Evolutionary conservation across 2,888 invertebrate genomes (phyloP).

Genomic region (Nephrocerus scutellatus): DNA sequence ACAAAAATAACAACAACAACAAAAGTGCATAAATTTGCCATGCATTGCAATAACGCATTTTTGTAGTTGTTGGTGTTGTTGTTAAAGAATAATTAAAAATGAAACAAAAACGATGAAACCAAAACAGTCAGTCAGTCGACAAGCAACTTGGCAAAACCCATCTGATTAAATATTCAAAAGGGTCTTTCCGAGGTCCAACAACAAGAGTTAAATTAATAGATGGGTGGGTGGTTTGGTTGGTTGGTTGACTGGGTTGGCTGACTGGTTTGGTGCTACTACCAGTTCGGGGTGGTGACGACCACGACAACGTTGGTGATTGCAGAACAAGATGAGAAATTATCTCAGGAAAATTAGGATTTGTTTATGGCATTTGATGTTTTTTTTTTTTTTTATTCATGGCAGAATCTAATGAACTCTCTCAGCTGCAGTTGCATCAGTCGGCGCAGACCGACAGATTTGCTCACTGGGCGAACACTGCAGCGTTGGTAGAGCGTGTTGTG

Average conservation of each 20-base stretch:
- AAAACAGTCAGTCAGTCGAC: too few relatives aligned
- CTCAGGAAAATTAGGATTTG: conserved; percentile 15
- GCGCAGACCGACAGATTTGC: conserved; percentile 17
- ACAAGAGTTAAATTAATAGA: too few relatives aligned
- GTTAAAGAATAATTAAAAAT: too few relatives aligned
- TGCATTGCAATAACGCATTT: too few relatives aligned
- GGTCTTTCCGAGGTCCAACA: conserved; percentile 17
- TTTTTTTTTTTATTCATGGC: conserved; percentile 19
- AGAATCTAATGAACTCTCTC: conserved; percentile 4
- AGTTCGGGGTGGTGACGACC: neutral
- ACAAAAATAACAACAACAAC: too few relatives aligned
- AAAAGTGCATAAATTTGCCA: too few relatives aligned
- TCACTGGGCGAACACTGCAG: conserved; percentile 14
- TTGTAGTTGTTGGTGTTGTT: too few relatives aligned
- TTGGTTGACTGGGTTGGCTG: conserved; percentile 10
- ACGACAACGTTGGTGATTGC: neutral
- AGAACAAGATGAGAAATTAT: conserved; percentile 18
- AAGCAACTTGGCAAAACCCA: too few relatives aligned
- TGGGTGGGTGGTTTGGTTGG: too few relatives aligned
- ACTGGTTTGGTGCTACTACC: neutral
- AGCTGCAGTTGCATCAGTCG: conserved; percentile 16
- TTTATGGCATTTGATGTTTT: conserved; percentile 6
- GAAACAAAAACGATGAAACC: too few relatives aligned
- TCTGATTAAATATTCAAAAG: conserved; percentile 23
- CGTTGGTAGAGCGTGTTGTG: too few relatives aligned